Evolutionary conservation across 2,888 invertebrate genomes (phyloP).

Genomic region (Eupelmus urozonus): DNA sequence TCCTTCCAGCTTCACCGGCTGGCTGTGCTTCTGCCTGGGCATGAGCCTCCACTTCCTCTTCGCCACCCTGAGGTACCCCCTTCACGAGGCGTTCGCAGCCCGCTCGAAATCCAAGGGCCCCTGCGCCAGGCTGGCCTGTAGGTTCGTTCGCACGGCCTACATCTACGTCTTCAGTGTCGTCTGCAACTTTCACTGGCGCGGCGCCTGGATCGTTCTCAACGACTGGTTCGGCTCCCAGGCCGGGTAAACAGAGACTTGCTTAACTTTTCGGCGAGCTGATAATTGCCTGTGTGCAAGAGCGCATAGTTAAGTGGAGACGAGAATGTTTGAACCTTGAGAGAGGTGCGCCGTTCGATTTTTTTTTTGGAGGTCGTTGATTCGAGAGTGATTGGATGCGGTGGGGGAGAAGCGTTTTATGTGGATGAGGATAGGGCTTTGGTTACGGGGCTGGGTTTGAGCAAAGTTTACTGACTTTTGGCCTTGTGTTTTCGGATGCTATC

Average conservation of each 20-base stretch:
- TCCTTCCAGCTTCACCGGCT: slow-evolving; percentile 76
- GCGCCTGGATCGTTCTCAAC: slow-evolving; percentile 77
- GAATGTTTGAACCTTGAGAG: too few species aligned
- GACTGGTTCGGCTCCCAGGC: slow-evolving; percentile 46
- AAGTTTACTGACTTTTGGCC: too few species aligned
- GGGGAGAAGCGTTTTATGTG: too few species aligned
- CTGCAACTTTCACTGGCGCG: slow-evolving; percentile 80
- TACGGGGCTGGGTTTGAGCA: too few species aligned
- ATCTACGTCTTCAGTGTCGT: slow-evolving; percentile 78
- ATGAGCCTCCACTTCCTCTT: slow-evolving; percentile 80
- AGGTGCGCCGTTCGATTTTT: too few species aligned
- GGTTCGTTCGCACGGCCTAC: slow-evolving; percentile 60
- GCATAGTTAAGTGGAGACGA: too few species aligned
- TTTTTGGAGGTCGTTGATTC: too few species aligned
- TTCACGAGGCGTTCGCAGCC: slow-evolving; percentile 63
- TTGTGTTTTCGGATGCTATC: too few species aligned
- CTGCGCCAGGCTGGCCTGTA: slow-evolving; percentile 36
- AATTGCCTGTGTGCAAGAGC: too few species aligned
- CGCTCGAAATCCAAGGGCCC: slow-evolving; percentile 32
- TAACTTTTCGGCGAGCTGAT: too few species aligned
- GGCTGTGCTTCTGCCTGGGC: slow-evolving; percentile 78
- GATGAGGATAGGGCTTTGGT: too few species aligned
- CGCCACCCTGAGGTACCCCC: slow-evolving; percentile 72
- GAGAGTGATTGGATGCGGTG: too few species aligned
- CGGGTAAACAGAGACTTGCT: slow-evolving; percentile 30